A percentile compares a stretch with the other conserved stretches of the same genome.
phyloP scores from a whole-genome alignment of 2,888 invertebrate genomes.

The Agapostemon virescens region DNA sequence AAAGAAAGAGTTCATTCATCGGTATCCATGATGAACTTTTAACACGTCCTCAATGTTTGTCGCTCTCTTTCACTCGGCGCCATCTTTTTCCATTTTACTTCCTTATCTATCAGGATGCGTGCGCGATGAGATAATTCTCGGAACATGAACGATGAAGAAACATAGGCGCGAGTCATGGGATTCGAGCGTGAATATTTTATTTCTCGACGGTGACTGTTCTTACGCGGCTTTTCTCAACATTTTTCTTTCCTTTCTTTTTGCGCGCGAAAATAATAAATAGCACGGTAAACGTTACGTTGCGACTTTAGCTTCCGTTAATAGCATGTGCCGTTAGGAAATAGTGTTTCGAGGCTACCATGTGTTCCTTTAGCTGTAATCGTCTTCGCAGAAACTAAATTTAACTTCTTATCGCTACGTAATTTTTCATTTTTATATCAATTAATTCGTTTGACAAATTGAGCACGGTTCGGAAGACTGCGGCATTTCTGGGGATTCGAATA shows the following conservation, averaged over 20 bases:
- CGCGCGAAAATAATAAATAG: neutral
- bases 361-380: neutral
- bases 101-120: slow-evolving; percentile 66
- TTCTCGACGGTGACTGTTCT: neutral
- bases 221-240: neutral
- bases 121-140: slow-evolving; percentile 64
- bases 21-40: slow-evolving; percentile 60
- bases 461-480: neutral
- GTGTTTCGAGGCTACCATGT: neutral
- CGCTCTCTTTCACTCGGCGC: slow-evolving; percentile 35
- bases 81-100: slow-evolving; percentile 47
- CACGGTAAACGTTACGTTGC: neutral
- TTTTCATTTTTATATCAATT: neutral
- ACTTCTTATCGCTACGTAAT: neutral
- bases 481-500: neutral
- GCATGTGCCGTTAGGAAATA: slow-evolving; percentile 17
- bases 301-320: slow-evolving; percentile 17
- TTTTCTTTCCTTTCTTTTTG: neutral
- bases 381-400: neutral
- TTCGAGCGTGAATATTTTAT: slow-evolving; percentile 42
- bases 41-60: slow-evolving; percentile 55
- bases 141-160: slow-evolving; percentile 40
- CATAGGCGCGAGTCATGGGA: slow-evolving; percentile 10
- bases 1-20: slow-evolving; percentile 57
- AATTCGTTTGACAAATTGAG: neutral